Evolutionary conservation across 2,113 vertebrate genomes (phyloP).

Genomic region (Ptyas mucosa): DNA sequence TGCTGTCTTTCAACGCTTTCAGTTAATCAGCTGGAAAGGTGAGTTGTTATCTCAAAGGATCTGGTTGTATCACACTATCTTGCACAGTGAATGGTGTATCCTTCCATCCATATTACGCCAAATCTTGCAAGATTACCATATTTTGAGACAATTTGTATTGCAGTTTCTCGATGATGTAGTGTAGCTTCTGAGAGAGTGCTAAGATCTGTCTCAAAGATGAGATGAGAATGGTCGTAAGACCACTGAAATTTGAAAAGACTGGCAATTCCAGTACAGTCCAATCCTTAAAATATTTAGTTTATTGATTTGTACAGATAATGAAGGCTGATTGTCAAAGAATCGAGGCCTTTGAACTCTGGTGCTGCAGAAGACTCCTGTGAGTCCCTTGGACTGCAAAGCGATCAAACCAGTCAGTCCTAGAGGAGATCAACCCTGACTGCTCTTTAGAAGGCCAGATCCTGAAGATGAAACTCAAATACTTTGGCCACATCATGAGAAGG

Average conservation of each 20-base stretch:
- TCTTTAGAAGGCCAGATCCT: too few species aligned
- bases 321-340: too few species aligned
- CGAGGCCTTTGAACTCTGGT: too few species aligned
- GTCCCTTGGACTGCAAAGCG: too few species aligned
- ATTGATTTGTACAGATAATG: background rate
- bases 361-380: too few species aligned
- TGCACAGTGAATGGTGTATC: background rate
- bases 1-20: background rate
- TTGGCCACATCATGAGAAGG: too few species aligned
- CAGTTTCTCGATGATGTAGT: background rate
- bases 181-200: background rate
- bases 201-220: background rate
- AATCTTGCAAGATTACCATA: background rate
- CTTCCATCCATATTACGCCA: background rate
- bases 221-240: background rate
- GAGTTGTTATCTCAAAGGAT: background rate
- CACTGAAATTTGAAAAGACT: background rate
- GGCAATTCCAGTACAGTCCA: background rate
- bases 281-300: background rate
- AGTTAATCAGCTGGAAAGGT: background rate
- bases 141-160: background rate
- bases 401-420: too few species aligned
- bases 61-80: background rate
- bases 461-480: too few species aligned
- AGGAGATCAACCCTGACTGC: too few species aligned